Evolutionary conservation across 2,888 invertebrate genomes (phyloP), one percentile per base, ranked within the genome.

Genomic region (Poecilus cupreus): DNA sequence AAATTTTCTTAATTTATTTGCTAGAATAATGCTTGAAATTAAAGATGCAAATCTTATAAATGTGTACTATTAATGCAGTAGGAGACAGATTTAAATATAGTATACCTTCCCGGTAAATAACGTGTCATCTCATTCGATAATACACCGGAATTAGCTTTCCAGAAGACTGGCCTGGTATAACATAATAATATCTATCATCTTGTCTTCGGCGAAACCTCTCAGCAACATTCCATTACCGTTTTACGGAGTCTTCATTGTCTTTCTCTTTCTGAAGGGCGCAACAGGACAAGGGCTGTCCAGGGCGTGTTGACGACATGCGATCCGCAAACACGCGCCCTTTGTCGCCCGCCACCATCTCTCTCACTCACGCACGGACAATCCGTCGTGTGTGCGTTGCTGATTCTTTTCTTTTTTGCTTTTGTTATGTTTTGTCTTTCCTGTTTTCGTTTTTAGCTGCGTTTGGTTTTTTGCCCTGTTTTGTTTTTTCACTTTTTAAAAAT

Each of bases 261-360:
- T 43, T 43, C 26, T 24, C 24, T 60, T 60, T 24, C 26, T 26
- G 60, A 22, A 22, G 54, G 20, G 43, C n/a, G 54, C 54, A 54
- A 54, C 54, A 54, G 54, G 54, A 26, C 60, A 24, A 60, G 60
- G 24, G 24, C 22, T 3, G 60, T 13, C 24, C 22, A 60, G 60
- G 60, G 60, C 60, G 13, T 60, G 60, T 24, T 60, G 60, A 60
- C 60, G 60, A 60, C 60, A 60, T 13, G 60, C 22, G 60, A 60
- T 60, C 60, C 60, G 60, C 60, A 60, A 60, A 60, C 60, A 60
- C 54, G 22, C 11, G 60, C 60, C 60, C 60, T 60, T 60, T 60
- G 60, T 60, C 54, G 54, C 54, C 54, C 22, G 22, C 20, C 54
- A 26, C 10, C 60, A 20, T 60, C n/a, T 60, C 60, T 60, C 60